A percentile compares a stretch with the other conserved stretches of the same genome.
Conservation (phyloP, 2,113 vertebrate genomes). For the Tachycineta bicolor region DNA sequence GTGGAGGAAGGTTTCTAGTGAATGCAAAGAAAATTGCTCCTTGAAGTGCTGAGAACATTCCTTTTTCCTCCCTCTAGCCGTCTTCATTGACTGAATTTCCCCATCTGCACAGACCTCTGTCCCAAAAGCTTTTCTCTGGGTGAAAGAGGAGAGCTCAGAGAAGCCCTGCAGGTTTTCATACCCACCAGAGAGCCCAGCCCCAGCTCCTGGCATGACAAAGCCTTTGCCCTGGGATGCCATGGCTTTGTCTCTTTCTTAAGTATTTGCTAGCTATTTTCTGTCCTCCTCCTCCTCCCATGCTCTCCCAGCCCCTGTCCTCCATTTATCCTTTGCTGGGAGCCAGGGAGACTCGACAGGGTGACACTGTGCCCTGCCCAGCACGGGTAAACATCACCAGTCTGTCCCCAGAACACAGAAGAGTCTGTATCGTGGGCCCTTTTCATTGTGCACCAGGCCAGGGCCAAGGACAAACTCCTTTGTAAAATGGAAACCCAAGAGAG, state of each 20-base stretch:
- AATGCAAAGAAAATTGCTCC: neutral
- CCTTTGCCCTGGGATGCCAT: neutral
- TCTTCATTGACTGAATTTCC: neutral
- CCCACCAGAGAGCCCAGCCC: neutral
- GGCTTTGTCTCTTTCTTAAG: neutral
- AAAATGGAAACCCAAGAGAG: neutral
- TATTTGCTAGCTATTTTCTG: neutral
- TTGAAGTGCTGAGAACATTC: neutral
- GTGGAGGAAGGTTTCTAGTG: neutral
- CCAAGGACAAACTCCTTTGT: conserved; percentile 46
- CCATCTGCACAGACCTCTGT: fast-evolving
- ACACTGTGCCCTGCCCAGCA: neutral
- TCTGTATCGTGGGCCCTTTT: neutral
- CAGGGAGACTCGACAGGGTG: neutral
- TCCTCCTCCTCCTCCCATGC: fast-evolving
- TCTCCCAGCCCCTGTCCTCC: neutral
- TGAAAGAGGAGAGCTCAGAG: neutral
- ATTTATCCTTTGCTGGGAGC: neutral
- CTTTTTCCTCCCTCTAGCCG: neutral
- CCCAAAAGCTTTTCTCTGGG: neutral
- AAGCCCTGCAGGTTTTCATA: neutral
- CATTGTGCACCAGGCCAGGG: conserved; percentile 1
- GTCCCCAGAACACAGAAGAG: neutral
- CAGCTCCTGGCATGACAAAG: neutral
- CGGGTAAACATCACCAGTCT: neutral